Conservation (phyloP, 2,113 vertebrate genomes). For the Elephas maximus region DNA sequence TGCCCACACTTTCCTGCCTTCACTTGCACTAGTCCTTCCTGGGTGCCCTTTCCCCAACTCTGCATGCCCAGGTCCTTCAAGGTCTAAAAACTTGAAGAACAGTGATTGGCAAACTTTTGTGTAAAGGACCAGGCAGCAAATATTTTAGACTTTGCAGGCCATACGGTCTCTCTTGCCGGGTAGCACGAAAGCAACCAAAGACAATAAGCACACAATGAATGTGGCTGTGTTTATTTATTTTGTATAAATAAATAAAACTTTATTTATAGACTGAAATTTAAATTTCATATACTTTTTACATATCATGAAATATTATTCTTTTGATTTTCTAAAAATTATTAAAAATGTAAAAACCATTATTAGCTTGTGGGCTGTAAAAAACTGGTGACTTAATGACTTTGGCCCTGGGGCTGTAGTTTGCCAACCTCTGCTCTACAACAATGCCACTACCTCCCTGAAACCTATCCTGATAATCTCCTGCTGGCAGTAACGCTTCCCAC, state of each 20-base stretch:
- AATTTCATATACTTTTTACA: constrained; percentile 19
- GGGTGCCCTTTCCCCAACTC: not conserved
- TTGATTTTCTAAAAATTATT: not conserved
- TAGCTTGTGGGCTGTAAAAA: not conserved
- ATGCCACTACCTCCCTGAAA: not conserved
- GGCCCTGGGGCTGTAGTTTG: constrained; percentile 19
- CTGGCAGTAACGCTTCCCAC: not conserved
- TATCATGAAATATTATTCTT: constrained; percentile 44
- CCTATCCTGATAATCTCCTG: constrained; percentile 30
- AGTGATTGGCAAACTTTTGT: constrained; percentile 19
- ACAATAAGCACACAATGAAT: not conserved
- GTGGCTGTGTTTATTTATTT: not conserved
- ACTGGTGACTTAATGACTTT: not conserved
- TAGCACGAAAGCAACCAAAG: constrained; percentile 9
- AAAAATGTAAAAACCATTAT: not conserved
- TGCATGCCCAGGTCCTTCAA: not conserved
- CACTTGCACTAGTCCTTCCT: not conserved
- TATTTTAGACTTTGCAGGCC: not conserved
- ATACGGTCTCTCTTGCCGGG: not conserved
- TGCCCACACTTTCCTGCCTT: not conserved
- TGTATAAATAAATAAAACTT: not conserved
- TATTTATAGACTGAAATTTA: constrained; percentile 14
- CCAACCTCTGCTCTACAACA: not conserved
- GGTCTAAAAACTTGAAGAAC: constrained; percentile 10
- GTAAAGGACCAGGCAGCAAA: not conserved